Percentiles rank a stretch among this genome's conserved stretches.
Evolutionary conservation across 2,797 vertebrate species (phyloP).

Genomic region (Sternarchorhynchus goeldii): DNA sequence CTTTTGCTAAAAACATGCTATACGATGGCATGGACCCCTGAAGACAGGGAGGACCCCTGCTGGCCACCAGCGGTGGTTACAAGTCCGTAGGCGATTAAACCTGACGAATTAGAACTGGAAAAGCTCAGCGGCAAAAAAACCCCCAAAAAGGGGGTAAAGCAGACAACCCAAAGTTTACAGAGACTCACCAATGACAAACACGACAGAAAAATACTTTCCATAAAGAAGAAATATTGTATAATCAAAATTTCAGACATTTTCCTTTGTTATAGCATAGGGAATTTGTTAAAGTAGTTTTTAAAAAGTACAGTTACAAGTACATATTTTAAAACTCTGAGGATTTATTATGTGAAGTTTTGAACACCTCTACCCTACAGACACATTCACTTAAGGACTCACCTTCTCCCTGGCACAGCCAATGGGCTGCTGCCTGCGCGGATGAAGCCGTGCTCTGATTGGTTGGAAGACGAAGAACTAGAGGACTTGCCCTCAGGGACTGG

Average conservation of each 20-base stretch:
- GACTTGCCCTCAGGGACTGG: conserved; percentile 80
- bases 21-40: conserved; percentile 2
- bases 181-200: too few species aligned
- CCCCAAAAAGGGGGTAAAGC: too few species aligned
- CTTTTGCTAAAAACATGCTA: not conserved
- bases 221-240: too few species aligned
- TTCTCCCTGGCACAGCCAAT: conserved; percentile 84
- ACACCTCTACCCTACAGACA: not conserved
- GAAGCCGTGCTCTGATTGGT: conserved; percentile 86
- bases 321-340: too few species aligned
- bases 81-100: not conserved
- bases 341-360: not conserved
- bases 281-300: too few species aligned
- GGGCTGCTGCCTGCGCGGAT: conserved; percentile 91
- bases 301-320: too few species aligned
- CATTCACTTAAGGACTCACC: conserved; percentile 60
- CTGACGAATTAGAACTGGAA: not conserved
- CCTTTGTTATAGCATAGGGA: too few species aligned
- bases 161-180: too few species aligned
- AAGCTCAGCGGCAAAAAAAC: not conserved
- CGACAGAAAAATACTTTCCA: too few species aligned
- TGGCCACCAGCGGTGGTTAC: conserved; percentile 23
- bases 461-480: conserved; percentile 93
- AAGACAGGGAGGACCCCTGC: conserved; percentile 38
- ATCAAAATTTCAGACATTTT: too few species aligned